Percentiles rank a stretch among this genome's conserved stretches.
These are phyloP conservation scores for Myiagra hebetior DNA, from an alignment of 2,113 vertebrate genomes.

Conservation along the genomic window DNA sequence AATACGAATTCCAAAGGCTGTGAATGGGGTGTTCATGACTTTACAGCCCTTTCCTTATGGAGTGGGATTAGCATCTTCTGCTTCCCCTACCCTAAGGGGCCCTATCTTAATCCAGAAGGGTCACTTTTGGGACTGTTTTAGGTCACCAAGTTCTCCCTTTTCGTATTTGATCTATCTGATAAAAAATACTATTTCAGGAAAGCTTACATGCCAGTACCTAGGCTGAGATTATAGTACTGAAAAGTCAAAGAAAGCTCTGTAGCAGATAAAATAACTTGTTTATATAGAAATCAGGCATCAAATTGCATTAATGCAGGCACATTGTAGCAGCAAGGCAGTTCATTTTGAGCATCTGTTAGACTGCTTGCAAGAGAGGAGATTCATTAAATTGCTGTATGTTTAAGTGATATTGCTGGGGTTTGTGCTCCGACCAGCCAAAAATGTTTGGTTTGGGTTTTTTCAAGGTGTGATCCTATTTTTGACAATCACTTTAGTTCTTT, in stretches of 20 bases:
- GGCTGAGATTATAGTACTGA: neutral
- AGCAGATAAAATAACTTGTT: neutral
- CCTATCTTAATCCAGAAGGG: neutral
- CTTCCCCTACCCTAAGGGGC: neutral
- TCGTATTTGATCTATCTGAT: neutral
- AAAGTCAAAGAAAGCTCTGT: neutral
- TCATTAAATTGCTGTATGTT: neutral
- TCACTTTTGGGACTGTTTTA: neutral
- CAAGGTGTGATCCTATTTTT: neutral
- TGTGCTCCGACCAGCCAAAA: neutral
- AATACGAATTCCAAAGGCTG: neutral
- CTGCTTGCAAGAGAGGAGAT: neutral
- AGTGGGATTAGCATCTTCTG: neutral
- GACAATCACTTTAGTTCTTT: neutral
- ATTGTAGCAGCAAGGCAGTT: neutral
- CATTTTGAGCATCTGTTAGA: neutral
- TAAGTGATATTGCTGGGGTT: neutral
- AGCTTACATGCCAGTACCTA: neutral
- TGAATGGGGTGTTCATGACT: neutral
- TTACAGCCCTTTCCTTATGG: neutral
- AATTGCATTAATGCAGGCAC: neutral
- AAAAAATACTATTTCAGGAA: neutral
- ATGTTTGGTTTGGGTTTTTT: neutral
- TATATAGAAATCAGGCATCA: neutral
- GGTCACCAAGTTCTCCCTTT: neutral